Evolutionary conservation across 2,797 vertebrate genomes (phyloP).

Genomic region (Chelidonichthys spinosus): DNA sequence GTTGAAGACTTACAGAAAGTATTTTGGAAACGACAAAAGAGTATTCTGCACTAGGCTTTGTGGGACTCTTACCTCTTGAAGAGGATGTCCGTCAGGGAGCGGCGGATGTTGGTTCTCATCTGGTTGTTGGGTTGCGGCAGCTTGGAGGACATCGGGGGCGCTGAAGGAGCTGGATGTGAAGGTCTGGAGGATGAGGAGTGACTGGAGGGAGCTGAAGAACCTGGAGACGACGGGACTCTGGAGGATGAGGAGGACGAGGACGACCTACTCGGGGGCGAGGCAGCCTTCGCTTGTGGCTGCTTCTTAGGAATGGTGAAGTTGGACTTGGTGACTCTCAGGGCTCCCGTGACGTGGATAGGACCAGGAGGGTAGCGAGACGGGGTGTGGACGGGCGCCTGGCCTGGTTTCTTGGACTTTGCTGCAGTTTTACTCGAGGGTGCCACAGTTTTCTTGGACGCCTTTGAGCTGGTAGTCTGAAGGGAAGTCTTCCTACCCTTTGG

Average conservation of each 20-base stretch:
- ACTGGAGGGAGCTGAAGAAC: conserved; percentile 60
- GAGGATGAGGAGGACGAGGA: conserved; percentile 62
- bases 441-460: conserved; percentile 76
- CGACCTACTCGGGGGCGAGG: conserved; percentile 43
- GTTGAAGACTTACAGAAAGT: not conserved
- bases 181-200: conserved; percentile 73
- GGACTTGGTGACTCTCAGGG: conserved; percentile 82
- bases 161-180: conserved; percentile 65
- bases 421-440: conserved; percentile 54
- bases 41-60: not conserved
- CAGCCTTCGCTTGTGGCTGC: conserved; percentile 79
- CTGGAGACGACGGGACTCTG: conserved; percentile 66
- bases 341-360: conserved; percentile 83
- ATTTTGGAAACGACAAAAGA: not conserved
- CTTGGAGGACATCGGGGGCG: conserved; percentile 60
- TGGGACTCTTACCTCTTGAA: conserved; percentile 92
- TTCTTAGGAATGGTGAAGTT: conserved; percentile 89
- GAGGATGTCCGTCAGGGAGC: conserved; percentile 96
- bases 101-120: conserved; percentile 97
- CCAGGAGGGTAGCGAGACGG: conserved; percentile 67
- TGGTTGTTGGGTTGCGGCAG: conserved; percentile 93
- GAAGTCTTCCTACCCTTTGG: conserved; percentile 84
- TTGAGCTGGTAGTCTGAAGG: conserved; percentile 56
- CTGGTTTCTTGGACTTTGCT: conserved; percentile 79
- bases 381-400: conserved; percentile 59